Conservation (phyloP, 2,888 invertebrate species). For the Hemithea aestivaria region DNA sequence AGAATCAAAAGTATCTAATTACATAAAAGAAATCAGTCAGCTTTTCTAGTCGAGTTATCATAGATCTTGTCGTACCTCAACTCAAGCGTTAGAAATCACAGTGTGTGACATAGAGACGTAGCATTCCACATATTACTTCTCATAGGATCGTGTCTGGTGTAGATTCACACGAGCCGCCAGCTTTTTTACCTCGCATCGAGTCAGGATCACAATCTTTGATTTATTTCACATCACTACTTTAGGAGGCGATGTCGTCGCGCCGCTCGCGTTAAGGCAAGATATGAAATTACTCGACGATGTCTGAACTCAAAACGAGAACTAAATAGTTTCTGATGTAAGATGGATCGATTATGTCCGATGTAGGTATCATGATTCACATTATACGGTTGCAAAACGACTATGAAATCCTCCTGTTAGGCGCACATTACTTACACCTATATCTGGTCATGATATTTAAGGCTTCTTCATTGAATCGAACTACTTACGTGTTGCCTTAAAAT, state of each 20-base stretch:
- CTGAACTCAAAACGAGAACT: conserved; percentile 53
- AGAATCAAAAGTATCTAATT: too few species aligned
- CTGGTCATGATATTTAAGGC: conserved; percentile 42
- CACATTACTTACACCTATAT: conserved; percentile 42
- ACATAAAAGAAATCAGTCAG: too few species aligned
- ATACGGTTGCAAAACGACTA: conserved; percentile 39
- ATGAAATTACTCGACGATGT: conserved; percentile 64
- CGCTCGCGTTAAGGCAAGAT: conserved; percentile 63
- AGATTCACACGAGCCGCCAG: conserved; percentile 69
- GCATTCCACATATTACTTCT: conserved; percentile 56
- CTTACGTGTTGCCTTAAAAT: conserved; percentile 38
- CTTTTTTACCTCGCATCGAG: conserved; percentile 64
- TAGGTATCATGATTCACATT: conserved; percentile 39
- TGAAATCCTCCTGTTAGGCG: conserved; percentile 35
- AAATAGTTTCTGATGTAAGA: conserved; percentile 44
- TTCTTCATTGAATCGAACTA: conserved; percentile 46
- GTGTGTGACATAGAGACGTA: conserved; percentile 16
- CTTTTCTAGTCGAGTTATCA: too few species aligned
- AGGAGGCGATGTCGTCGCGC: conserved; percentile 66
- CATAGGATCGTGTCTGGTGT: conserved; percentile 59
- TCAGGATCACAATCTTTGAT: conserved; percentile 66
- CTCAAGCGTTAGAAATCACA: conserved; percentile 8
- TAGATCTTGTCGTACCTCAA: conserved; percentile 32
- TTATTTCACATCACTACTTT: conserved; percentile 77
- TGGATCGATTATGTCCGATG: conserved; percentile 42